These are phyloP conservation scores for Lasioglossum marginatum DNA, from an alignment of 2,888 invertebrate species.

Conservation along the genomic window DNA sequence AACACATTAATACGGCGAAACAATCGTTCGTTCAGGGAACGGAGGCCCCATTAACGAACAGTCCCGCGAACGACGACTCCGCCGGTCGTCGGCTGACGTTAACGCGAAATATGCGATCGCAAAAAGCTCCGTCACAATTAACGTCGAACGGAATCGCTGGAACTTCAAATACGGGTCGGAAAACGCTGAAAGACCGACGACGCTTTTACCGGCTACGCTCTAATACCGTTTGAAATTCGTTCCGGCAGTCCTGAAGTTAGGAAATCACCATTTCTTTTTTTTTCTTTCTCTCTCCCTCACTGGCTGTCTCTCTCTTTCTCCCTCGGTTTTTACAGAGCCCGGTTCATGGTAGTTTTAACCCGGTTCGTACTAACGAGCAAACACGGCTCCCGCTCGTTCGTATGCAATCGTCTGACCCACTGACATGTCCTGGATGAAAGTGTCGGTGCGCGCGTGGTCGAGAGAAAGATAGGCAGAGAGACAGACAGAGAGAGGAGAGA, in stretches of 20 bases:
- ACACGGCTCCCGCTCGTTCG: constrained; percentile 68
- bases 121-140: constrained; percentile 51
- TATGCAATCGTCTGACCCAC: constrained; percentile 78
- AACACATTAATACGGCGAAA: constrained; percentile 1
- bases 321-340: constrained; percentile 28
- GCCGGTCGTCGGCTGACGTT: constrained; percentile 20
- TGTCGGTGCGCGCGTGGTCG: constrained; percentile 49
- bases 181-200: constrained; percentile 45
- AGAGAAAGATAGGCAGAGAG: constrained; percentile 20
- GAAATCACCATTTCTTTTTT: constrained; percentile 66
- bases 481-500: constrained; percentile 39
- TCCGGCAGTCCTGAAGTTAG: constrained; percentile 45
- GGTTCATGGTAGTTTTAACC: constrained; percentile 61
- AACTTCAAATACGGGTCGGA: constrained; percentile 42
- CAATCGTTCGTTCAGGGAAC: neutral
- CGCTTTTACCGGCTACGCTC: constrained; percentile 38
- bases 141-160: constrained; percentile 41
- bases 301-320: neutral
- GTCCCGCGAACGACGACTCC: neutral
- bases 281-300: neutral
- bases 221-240: constrained; percentile 58
- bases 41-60: neutral
- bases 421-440: constrained; percentile 74
- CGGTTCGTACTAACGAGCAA: constrained; percentile 77
- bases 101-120: constrained; percentile 23